Base-by-base conservation (phyloP, 2,113 vertebrate genomes). In the Glaucomys volans region DNA sequence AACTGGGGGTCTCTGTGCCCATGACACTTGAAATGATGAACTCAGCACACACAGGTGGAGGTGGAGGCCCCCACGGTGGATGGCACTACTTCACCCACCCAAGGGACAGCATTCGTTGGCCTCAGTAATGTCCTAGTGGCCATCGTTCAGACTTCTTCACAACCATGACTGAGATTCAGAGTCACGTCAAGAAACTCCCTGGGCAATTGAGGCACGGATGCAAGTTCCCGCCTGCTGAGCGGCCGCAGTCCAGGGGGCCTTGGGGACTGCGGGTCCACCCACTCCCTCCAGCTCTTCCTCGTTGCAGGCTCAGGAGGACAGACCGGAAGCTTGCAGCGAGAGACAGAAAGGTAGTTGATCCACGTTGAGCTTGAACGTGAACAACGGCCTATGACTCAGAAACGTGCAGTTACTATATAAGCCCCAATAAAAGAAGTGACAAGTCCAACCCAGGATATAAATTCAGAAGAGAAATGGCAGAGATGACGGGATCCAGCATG, bases 391-490 rank as follows among this genome's bases (percentile, higher is more conserved):
- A 16, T 57, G 82, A 96, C 92, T 96, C 91, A 89, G 91, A 94
- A 79, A 77, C 37, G 22, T 2, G 20, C 8, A n/a, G 84, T 77
- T 62, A 75, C 90, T 62, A 14, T 17, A 66, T 3, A 76, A 83
- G 80, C 54, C 90, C 85, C 80, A 75, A 42, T 92, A 90, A 92
- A 83, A 94, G 89, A 81, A 93, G 69, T 95, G 89, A 93, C 54
- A 85, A 77, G 82, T 85, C 66, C 62, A 57, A 62, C 83, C 42
- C 88, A 94, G 77, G 72, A 85, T 52, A 40, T 47, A 92, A 95
- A 87, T 90, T 40, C 67, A 64, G 40, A 85, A 82, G 86, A 91
- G 59, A 92, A 94, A 85, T 44, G 50, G 26, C 72, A 57, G 24
- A 22, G 72, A 71, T 95, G 89, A 89, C 91, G 57, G 64, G 87